A percentile compares a stretch with the other conserved stretches of the same genome.
phyloP scores from a whole-genome alignment of 2,888 invertebrate genomes.

The Caenorhabditis sulstoni region DNA sequence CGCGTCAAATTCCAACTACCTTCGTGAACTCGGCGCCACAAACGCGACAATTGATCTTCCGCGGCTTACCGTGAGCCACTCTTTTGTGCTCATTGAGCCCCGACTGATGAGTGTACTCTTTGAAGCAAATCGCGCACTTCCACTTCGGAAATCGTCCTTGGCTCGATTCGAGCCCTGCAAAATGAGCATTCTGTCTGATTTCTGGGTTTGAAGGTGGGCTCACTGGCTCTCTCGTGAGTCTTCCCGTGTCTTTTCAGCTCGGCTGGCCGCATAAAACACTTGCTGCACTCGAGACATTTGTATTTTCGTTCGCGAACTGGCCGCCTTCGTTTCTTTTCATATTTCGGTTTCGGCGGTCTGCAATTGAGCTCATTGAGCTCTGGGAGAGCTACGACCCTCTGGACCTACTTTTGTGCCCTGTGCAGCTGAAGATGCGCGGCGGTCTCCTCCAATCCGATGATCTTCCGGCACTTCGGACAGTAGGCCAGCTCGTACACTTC shows the following conservation, averaged over 20 bases:
- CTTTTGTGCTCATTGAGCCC: slow-evolving; percentile 59
- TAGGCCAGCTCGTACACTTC: slow-evolving; percentile 55
- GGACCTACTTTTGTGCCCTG: not conserved
- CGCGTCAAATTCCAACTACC: too few relatives aligned
- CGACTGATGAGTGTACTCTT: slow-evolving; percentile 59
- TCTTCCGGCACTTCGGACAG: slow-evolving; percentile 60
- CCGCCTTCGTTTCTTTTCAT: slow-evolving; percentile 8
- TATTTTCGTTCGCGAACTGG: slow-evolving; percentile 19
- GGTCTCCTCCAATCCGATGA: slow-evolving; percentile 50
- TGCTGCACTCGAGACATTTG: slow-evolving; percentile 61
- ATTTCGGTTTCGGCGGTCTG: too few relatives aligned
- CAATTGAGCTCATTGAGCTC: too few relatives aligned
- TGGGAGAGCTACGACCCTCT: too few relatives aligned
- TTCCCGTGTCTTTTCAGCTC: slow-evolving; percentile 63
- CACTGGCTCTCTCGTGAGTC: slow-evolving; percentile 57
- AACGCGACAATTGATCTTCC: slow-evolving; percentile 42
- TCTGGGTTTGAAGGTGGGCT: not conserved
- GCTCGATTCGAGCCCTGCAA: not conserved
- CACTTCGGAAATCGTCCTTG: slow-evolving; percentile 31
- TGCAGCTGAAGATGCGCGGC: slow-evolving; percentile 46
- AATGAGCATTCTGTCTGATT: not conserved
- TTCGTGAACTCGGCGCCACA: slow-evolving; percentile 60
- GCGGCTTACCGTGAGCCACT: slow-evolving; percentile 36
- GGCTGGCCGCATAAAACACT: slow-evolving; percentile 64
- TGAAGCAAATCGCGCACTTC: slow-evolving; percentile 59